A percentile compares a stretch with the other conserved stretches of the same genome.
phyloP scores from a whole-genome alignment of 1,140 invertebrate genomes.

The Macrobrachium rosenbergii region DNA sequence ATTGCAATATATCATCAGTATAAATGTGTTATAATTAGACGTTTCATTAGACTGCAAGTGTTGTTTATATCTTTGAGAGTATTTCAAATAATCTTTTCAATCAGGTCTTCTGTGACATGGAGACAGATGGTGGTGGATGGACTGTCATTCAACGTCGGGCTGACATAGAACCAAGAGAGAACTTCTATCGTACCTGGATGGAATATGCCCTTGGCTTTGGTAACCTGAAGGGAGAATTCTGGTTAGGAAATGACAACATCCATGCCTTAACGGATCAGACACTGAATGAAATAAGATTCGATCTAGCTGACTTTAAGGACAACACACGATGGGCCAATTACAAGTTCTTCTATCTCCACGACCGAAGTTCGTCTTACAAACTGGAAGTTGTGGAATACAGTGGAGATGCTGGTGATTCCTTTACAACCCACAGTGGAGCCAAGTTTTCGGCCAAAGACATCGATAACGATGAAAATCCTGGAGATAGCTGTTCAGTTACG shows the following conservation, averaged over 20 bases:
- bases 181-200: constrained; percentile 70
- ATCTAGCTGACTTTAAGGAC: constrained; percentile 67
- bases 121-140: constrained; percentile 68
- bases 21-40: no score
- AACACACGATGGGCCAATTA: constrained; percentile 65
- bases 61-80: neutral
- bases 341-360: constrained; percentile 59
- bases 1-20: no score
- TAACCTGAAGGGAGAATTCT: constrained; percentile 69
- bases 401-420: constrained; percentile 64
- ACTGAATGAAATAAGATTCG: constrained; percentile 64
- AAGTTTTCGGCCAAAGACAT: constrained; percentile 68
- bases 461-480: constrained; percentile 66
- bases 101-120: constrained; percentile 67
- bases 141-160: constrained; percentile 68
- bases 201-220: constrained; percentile 74
- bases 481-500: constrained; percentile 56
- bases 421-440: constrained; percentile 57
- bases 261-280: constrained; percentile 59
- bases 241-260: constrained; percentile 69
- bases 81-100: neutral
- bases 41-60: no score
- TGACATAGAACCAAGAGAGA: constrained; percentile 40
- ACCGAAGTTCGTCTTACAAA: constrained; percentile 52
- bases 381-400: constrained; percentile 59